Percentiles rank a stretch among this genome's conserved stretches.
Evolutionary conservation across 2,888 invertebrate species (phyloP).

Genomic region (Nomada hirtipes): DNA sequence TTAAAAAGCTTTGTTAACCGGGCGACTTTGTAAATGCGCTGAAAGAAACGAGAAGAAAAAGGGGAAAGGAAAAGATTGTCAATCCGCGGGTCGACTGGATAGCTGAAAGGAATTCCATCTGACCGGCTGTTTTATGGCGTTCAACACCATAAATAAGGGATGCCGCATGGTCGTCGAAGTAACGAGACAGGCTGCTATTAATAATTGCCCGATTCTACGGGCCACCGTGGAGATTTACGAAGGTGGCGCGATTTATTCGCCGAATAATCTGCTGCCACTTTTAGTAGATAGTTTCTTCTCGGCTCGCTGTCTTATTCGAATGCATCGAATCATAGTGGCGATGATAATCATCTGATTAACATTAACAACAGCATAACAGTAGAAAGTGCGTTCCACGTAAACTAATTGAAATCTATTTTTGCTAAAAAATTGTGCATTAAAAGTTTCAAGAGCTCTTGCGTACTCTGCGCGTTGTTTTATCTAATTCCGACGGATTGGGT

Average conservation of each 20-base stretch:
- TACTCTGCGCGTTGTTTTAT: too few species aligned
- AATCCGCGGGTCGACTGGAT: too few species aligned
- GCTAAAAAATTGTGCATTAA: too few species aligned
- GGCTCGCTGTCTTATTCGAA: background rate
- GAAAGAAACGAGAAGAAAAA: background rate
- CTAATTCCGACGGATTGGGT: too few species aligned
- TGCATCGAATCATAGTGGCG: too few species aligned
- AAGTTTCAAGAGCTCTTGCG: too few species aligned
- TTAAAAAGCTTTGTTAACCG: conserved; percentile 3
- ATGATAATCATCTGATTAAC: too few species aligned
- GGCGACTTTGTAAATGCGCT: too few species aligned
- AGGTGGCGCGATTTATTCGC: conserved; percentile 50
- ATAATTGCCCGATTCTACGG: conserved; percentile 48
- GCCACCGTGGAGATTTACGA: conserved; percentile 49
- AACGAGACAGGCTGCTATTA: conserved; percentile 54
- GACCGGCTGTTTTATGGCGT: conserved; percentile 31
- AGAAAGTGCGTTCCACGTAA: too few species aligned
- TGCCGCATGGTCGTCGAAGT: conserved; percentile 48
- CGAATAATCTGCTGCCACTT: conserved; percentile 44
- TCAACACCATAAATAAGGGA: conserved; percentile 48
- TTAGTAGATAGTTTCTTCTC: background rate
- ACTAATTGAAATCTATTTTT: too few species aligned
- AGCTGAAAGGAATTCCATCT: conserved; percentile 10
- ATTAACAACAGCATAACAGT: too few species aligned
- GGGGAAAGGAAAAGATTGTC: background rate